A percentile compares a stretch with the other conserved stretches of the same genome.
phyloP scores from a whole-genome alignment of 2,113 vertebrate genomes.

The Globicephala melas region DNA sequence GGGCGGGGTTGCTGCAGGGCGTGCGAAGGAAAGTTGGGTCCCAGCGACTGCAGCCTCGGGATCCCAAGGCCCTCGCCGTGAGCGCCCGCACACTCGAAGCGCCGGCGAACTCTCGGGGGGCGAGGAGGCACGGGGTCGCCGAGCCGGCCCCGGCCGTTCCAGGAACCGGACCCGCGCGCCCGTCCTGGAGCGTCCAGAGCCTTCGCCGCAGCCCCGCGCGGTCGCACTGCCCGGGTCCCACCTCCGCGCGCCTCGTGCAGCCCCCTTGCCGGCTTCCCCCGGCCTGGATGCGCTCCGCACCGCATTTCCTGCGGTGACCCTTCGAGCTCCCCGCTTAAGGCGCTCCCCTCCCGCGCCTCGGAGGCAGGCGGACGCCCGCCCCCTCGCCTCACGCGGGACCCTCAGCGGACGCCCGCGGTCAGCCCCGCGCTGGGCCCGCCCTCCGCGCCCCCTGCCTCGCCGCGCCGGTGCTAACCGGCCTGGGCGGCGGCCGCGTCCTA shows the following conservation, averaged over 20 bases:
- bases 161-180: not conserved
- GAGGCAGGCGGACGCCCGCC: accelerated
- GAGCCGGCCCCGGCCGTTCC: not conserved
- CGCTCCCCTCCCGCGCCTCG: not conserved
- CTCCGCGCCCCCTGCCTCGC: not conserved
- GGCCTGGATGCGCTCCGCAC: not conserved
- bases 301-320: constrained; percentile 32
- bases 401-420: not conserved
- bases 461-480: not conserved
- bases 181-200: not conserved
- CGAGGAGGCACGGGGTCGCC: constrained; percentile 40
- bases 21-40: not conserved
- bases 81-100: not conserved
- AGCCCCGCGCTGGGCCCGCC: not conserved
- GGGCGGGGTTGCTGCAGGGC: not conserved
- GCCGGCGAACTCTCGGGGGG: not conserved
- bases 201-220: not conserved
- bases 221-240: not conserved
- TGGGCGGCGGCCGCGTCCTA: constrained; percentile 74
- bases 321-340: not conserved
- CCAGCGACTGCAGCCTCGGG: not conserved
- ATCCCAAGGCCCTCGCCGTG: not conserved
- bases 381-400: not conserved
- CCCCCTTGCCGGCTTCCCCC: not conserved
- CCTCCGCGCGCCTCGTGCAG: not conserved